A percentile compares a stretch with the other conserved stretches of the same genome.
phyloP scores from a whole-genome alignment of 2,797 vertebrate genomes.

The Kryptolebias ocellatus region DNA sequence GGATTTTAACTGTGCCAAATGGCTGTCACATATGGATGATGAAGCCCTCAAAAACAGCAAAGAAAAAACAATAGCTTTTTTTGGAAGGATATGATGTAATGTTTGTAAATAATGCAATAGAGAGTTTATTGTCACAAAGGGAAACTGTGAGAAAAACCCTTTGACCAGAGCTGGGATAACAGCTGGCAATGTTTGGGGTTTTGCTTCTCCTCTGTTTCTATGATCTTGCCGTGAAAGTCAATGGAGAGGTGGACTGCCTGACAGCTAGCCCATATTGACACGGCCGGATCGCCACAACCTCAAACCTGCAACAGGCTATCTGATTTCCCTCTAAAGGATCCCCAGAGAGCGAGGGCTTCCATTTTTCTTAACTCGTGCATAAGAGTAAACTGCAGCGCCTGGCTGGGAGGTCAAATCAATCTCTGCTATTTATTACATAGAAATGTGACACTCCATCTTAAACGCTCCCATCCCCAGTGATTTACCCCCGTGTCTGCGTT shows the following conservation, averaged over 20 bases:
- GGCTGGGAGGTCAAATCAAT: constrained; percentile 97
- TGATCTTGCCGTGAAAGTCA: constrained; percentile 72
- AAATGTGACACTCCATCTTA: constrained; percentile 97
- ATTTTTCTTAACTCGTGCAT: constrained; percentile 91
- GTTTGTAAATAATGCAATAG: constrained; percentile 74
- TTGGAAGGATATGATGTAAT: not conserved
- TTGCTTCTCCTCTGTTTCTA: constrained; percentile 47
- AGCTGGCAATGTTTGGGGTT: constrained; percentile 74
- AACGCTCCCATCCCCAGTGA: constrained; percentile 91
- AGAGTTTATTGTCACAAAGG: constrained; percentile 57
- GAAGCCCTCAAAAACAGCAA: not conserved
- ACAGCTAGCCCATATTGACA: constrained; percentile 86
- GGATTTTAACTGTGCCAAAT: not conserved
- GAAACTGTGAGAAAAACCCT: constrained; percentile 77
- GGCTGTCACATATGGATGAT: not conserved
- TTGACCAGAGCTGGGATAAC: constrained; percentile 73
- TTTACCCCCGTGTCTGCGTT: constrained; percentile 87
- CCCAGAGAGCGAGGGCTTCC: constrained; percentile 85
- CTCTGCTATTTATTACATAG: constrained; percentile 97
- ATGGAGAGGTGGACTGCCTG: constrained; percentile 51
- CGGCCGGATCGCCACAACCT: constrained; percentile 79
- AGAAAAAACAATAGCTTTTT: not conserved
- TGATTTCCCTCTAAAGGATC: constrained; percentile 90
- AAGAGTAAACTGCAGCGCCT: constrained; percentile 90
- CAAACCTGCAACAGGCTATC: constrained; percentile 88